phyloP scores from a whole-genome alignment of 2,888 invertebrate species.

The Mesodorylaimus sp. region DNA sequence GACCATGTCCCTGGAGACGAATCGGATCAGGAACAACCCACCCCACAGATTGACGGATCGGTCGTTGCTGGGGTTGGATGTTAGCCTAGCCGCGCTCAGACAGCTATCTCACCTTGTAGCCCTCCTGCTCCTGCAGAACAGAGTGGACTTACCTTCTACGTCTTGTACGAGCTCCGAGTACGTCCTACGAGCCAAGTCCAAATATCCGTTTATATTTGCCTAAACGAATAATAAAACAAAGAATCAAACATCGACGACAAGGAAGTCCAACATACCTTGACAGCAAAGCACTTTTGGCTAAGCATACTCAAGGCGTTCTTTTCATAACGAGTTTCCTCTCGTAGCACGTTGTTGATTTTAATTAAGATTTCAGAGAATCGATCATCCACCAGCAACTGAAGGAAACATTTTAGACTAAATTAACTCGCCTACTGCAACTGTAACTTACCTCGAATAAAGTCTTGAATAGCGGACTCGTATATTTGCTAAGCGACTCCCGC shows the following conservation, averaged over 20 bases:
- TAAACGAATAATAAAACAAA: conserved; percentile 10
- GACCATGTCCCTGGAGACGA: too few species aligned
- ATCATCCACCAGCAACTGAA: conserved; percentile 34
- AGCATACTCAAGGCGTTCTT: conserved; percentile 41
- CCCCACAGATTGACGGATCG: too few species aligned
- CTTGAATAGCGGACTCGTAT: conserved; percentile 41
- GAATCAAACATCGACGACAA: not conserved
- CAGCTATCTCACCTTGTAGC: too few species aligned
- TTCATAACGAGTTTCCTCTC: conserved; percentile 40
- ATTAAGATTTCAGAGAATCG: conserved; percentile 38
- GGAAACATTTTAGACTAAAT: conserved; percentile 3
- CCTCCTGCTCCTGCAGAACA: too few species aligned
- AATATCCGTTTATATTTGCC: conserved; percentile 43
- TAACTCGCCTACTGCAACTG: not conserved
- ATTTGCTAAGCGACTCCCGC: conserved; percentile 39
- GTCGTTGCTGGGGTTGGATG: too few species aligned
- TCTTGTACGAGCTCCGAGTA: conserved; percentile 70
- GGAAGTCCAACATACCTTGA: conserved; percentile 37
- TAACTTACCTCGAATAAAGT: conserved; percentile 42
- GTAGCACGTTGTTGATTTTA: conserved; percentile 40
- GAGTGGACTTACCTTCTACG: conserved; percentile 41
- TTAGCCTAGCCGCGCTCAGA: too few species aligned
- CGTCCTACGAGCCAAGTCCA: conserved; percentile 62
- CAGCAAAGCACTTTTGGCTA: conserved; percentile 53
- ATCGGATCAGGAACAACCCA: too few species aligned